A percentile compares a stretch with the other conserved stretches of the same genome.
These are phyloP conservation scores for Zosterops lateralis DNA, from an alignment of 2,113 vertebrate genomes.

Conservation along the genomic window DNA sequence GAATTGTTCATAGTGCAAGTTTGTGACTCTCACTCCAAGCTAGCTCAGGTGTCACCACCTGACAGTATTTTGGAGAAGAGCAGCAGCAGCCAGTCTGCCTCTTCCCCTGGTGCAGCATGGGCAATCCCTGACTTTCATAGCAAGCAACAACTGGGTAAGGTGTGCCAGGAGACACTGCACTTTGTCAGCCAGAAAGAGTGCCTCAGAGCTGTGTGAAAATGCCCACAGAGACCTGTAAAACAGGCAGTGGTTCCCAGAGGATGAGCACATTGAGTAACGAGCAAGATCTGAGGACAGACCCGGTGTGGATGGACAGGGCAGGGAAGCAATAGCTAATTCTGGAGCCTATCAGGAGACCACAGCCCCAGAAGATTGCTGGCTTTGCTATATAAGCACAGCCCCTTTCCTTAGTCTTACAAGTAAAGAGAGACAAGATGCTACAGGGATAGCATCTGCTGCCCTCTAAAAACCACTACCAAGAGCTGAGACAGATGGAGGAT, in stretches of 20 bases:
- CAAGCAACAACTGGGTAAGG: neutral
- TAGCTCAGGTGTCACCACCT: neutral
- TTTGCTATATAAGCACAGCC: neutral
- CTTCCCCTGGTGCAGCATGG: neutral
- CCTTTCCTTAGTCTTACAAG: neutral
- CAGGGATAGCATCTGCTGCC: neutral
- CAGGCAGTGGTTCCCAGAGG: neutral
- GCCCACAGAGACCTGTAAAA: neutral
- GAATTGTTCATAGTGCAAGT: neutral
- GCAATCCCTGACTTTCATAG: neutral
- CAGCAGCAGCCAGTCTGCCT: neutral
- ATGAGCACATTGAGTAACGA: neutral
- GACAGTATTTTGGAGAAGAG: neutral
- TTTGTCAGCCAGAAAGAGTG: neutral
- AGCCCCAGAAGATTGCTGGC: neutral
- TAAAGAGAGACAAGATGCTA: neutral
- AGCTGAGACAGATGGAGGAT: neutral
- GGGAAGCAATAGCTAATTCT: neutral
- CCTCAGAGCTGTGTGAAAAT: neutral
- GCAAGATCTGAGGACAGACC: neutral
- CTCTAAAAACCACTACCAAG: neutral
- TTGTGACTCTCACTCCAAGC: neutral
- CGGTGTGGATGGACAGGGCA: neutral
- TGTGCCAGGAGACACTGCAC: rapidly evolving
- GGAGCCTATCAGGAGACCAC: neutral